Evolutionary conservation across 2,888 invertebrate genomes (phyloP).

Genomic region (Platycheirus rosarum): DNA sequence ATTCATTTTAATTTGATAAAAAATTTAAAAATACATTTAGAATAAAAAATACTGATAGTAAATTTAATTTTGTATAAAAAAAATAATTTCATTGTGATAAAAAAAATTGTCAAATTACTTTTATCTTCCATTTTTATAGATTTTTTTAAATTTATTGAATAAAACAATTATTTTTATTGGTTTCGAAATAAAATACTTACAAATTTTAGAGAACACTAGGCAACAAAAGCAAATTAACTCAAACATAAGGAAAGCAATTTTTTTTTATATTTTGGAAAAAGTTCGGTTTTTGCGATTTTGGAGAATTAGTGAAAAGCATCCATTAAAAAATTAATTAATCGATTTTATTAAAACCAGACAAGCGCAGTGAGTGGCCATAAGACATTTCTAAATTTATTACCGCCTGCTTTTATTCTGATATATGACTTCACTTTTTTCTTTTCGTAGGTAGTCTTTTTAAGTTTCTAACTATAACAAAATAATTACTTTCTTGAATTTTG

Average conservation of each 20-base stretch:
- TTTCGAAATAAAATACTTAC: background rate
- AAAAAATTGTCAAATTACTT: constrained; percentile 35
- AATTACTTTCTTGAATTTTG: too few relatives aligned
- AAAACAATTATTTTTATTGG: constrained; percentile 3
- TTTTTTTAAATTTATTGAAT: constrained; percentile 14
- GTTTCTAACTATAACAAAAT: too few relatives aligned
- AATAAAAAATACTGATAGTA: constrained; percentile 24
- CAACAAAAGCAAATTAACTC: constrained; percentile 27
- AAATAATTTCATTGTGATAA: constrained; percentile 16
- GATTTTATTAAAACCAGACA: too few relatives aligned
- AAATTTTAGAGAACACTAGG: background rate
- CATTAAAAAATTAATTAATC: too few relatives aligned
- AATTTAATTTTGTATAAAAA: constrained; percentile 8
- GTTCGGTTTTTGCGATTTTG: too few relatives aligned
- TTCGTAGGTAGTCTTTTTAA: too few relatives aligned
- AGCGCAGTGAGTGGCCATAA: too few relatives aligned
- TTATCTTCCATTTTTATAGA: constrained; percentile 49
- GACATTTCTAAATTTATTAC: too few relatives aligned
- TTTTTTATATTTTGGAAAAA: too few relatives aligned
- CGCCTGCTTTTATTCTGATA: too few relatives aligned
- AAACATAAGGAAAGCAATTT: constrained; percentile 23
- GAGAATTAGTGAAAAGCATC: too few relatives aligned
- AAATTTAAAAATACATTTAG: constrained; percentile 45
- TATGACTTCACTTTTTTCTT: too few relatives aligned
- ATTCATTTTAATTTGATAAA: constrained; percentile 54